phyloP scores from a whole-genome alignment of 92 coral and sea anemone species.

The Meandrina meandrites region DNA sequence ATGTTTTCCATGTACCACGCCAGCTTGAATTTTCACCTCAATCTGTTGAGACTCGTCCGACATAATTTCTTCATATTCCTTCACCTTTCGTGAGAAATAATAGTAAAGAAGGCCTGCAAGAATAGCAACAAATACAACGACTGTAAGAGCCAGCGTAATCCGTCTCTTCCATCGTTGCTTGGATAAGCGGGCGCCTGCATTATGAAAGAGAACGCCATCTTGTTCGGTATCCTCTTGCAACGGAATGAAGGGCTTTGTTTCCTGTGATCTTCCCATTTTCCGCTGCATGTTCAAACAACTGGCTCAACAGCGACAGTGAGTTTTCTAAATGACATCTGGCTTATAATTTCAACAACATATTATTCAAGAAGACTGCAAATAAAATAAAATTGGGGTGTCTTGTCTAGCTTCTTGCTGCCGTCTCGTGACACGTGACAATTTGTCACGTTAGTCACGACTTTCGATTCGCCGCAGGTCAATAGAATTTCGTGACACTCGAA shows the following conservation, averaged over 20 bases:
- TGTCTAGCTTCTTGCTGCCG: no score
- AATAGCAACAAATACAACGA: constrained; percentile 37
- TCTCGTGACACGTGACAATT: neutral
- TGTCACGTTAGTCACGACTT: neutral
- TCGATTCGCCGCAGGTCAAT: no score
- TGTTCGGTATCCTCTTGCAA: constrained; percentile 5
- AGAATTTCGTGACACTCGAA: no score
- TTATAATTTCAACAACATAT: neutral
- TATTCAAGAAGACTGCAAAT: neutral
- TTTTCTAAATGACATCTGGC: neutral
- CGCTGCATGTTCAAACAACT: neutral
- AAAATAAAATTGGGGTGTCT: neutral
- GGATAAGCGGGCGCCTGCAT: neutral
- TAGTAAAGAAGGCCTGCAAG: constrained; percentile 44
- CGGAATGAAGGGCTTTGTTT: neutral
- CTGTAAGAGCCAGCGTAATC: neutral
- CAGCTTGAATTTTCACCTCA: constrained; percentile 49
- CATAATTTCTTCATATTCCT: constrained; percentile 16
- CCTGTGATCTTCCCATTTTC: constrained; percentile 11
- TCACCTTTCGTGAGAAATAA: constrained; percentile 49
- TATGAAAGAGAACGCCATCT: neutral
- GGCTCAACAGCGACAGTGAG: no score
- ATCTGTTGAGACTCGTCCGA: constrained; percentile 12
- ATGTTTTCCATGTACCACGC: constrained; percentile 41
- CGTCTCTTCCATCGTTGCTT: constrained; percentile 5